Evolutionary conservation across 2,888 invertebrate species (phyloP).

Genomic region (Eutolmus rufibarbis): DNA sequence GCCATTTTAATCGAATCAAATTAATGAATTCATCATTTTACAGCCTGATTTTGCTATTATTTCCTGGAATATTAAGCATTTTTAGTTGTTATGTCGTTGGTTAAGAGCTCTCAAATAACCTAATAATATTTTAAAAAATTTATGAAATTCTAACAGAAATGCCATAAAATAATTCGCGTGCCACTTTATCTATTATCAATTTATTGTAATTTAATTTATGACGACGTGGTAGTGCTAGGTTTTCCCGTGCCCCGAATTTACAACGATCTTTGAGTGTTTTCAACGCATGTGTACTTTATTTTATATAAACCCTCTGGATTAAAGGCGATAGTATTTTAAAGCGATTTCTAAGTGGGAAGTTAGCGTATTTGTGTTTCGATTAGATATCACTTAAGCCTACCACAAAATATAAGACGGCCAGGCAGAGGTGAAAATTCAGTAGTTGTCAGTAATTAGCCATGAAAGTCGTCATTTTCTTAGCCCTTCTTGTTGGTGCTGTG

Average conservation of each 20-base stretch:
- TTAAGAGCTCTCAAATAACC: no score
- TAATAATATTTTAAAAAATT: no score
- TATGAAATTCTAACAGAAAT: not conserved
- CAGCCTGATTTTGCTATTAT: not conserved
- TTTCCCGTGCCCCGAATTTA: not conserved
- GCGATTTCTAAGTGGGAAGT: not conserved
- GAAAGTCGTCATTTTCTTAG: not conserved
- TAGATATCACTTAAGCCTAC: not conserved
- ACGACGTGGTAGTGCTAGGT: not conserved
- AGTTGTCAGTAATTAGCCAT: not conserved
- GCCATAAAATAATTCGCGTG: not conserved
- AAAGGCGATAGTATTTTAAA: not conserved
- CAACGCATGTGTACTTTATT: not conserved
- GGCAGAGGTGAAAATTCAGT: not conserved
- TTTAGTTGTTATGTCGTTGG: no score
- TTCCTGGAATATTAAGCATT: not conserved
- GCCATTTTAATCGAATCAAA: no score
- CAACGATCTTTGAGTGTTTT: not conserved
- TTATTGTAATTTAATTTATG: not conserved
- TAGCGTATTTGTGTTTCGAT: not conserved
- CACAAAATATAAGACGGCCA: not conserved
- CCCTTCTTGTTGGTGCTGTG: not conserved
- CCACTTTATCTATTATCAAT: not conserved
- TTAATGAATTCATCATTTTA: no score
- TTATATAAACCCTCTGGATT: not conserved